phyloP scores from a whole-genome alignment of 1,140 invertebrate species.

The Sipha flava region DNA sequence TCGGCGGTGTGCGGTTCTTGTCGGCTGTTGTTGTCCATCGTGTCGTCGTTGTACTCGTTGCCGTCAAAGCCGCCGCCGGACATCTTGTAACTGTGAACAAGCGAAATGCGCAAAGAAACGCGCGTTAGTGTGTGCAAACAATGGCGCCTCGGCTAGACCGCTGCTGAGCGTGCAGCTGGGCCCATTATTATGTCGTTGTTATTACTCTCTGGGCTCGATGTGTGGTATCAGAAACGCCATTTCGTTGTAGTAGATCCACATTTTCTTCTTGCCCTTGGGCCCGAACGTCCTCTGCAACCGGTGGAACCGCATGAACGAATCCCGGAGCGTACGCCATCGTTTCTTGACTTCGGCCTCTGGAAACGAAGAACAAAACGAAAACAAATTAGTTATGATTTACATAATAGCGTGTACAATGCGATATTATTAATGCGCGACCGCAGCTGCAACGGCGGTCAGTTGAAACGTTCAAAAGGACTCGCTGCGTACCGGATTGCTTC shows the following conservation, averaged over 20 bases:
- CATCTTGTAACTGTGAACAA: slow-evolving; percentile 4
- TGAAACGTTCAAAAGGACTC: too few relatives aligned
- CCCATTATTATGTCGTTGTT: neutral
- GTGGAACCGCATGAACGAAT: slow-evolving; percentile 26
- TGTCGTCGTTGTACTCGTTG: neutral
- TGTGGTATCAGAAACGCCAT: slow-evolving; percentile 27
- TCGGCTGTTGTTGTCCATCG: slow-evolving; percentile 11
- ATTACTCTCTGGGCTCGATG: slow-evolving; percentile 29
- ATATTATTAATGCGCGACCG: too few relatives aligned
- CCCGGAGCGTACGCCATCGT: slow-evolving; percentile 22
- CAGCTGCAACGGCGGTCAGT: too few relatives aligned
- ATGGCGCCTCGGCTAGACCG: too few relatives aligned
- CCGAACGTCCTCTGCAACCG: slow-evolving; percentile 23
- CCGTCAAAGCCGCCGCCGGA: neutral
- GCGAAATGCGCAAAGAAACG: too few relatives aligned
- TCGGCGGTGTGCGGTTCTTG: neutral
- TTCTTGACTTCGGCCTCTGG: slow-evolving; percentile 19
- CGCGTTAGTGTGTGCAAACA: too few relatives aligned
- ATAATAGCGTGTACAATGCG: too few relatives aligned
- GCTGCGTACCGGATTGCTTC: neutral
- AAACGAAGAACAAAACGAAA: neutral
- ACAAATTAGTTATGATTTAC: too few relatives aligned
- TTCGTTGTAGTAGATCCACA: slow-evolving; percentile 21
- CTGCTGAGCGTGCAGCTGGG: too few relatives aligned
- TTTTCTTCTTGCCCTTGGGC: slow-evolving; percentile 28